These are phyloP conservation scores for Musca domestica DNA, from an alignment of 1,140 invertebrate species.

Conservation along the genomic window DNA sequence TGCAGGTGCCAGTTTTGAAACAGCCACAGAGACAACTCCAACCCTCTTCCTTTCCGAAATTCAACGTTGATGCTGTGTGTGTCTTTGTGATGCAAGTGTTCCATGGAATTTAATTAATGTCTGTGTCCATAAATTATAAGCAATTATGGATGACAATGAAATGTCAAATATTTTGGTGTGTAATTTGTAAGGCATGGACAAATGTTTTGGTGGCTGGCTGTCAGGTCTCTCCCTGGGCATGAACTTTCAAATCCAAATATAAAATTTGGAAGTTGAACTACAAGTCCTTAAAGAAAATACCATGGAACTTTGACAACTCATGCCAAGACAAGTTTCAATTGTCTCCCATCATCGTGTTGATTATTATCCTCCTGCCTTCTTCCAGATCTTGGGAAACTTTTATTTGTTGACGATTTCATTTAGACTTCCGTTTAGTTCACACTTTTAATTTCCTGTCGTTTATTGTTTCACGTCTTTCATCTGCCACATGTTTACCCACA, in stretches of 20 bases:
- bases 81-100: not conserved
- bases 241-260: not conserved
- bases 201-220: too few relatives aligned
- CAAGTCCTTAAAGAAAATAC: not conserved
- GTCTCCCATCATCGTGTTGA: too few relatives aligned
- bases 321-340: too few relatives aligned
- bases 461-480: not conserved
- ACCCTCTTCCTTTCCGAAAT: not conserved
- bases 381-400: too few relatives aligned
- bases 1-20: not conserved
- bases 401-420: not conserved
- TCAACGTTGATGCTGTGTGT: not conserved
- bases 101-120: not conserved
- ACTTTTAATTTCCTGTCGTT: conserved; percentile 17
- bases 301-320: too few relatives aligned
- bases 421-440: conserved; percentile 16
- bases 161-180: conserved; percentile 10
- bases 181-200: too few relatives aligned
- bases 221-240: not conserved
- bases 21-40: too few relatives aligned
- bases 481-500: too few relatives aligned
- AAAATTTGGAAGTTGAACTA: not conserved
- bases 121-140: conserved; percentile 10
- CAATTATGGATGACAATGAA: conserved; percentile 15
- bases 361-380: too few relatives aligned